Base-by-base conservation (phyloP, 2,888 invertebrate genomes). In the Dryocosmus kuriphilus region DNA sequence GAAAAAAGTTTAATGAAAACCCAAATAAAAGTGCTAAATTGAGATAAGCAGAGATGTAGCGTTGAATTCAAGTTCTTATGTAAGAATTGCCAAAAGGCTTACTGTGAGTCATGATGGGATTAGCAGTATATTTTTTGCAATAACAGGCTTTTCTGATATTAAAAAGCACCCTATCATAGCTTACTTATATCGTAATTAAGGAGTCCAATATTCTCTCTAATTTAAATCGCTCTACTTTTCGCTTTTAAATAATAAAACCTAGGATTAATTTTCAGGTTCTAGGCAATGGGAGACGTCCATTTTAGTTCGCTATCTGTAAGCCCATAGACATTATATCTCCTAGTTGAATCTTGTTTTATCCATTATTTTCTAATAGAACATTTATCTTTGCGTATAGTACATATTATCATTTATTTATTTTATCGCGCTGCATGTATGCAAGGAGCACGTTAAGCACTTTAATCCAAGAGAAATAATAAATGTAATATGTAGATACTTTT, bases 351-450 rank as follows among this genome's bases (percentile, higher is more conserved):
- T 71, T 71, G 55, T 51, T 71, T 14, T 51, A 71, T 14, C 22
- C 11, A 71, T 71, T 51, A 71, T 55, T 71, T 55, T 71, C 71
- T 71, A 71, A 55, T 71, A 71, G 14, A 71, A 71, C 51, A 71
- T 71, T 32, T 71, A 71, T 71, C 32, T 71, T 51, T 71, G 71
- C 51, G 71, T 32, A 71, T 71, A 71, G 32, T 71, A 71, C 71
- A 71, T 71, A 11, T 71, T n/a, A 62, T 51, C 7, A 30, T 51
- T 51, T 30, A 71, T 51, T 51, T 55, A 30, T 51, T 27, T 19
- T 19, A 71, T 27, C 27, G 27, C 27, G 22, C 22, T 55, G 22
- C 9, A 22, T 55, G 55, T 22, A 22, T 55, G 8, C 60, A 60
- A 27, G 60, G 60, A 60, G 27, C 27, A 60, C 60, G 60, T 60